Base-by-base conservation (phyloP, 2,888 invertebrate genomes). In the Tenthredo scrophulariae region DNA sequence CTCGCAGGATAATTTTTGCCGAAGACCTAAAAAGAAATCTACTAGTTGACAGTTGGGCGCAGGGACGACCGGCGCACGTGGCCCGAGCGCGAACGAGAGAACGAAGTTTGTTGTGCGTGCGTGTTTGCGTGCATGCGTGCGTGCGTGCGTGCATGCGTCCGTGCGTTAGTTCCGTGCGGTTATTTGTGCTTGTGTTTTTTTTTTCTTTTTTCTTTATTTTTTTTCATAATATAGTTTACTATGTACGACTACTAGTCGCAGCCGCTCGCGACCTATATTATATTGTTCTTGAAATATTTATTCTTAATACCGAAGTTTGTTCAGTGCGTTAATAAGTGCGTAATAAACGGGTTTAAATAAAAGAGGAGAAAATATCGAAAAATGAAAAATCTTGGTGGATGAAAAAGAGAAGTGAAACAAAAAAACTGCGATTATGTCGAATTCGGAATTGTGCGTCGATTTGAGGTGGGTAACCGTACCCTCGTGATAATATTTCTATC, bases 1-100 rank as follows among this genome's bases (percentile, higher is more conserved):
- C 90, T 93, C 93, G 91, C 93, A 93, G 92, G 93, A 94, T 93
- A 93, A 94, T 93, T 94, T 93, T 91, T 93, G 94, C 91, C 93
- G 93, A 91, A 93, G 94, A 91, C 93, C 94, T 88, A 94, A 94
- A 93, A 94, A 94, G 94, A 94, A 94, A 94, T 93, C 93, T 80
- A 80, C 80, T 93, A 94, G 94, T 94, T 95, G 94, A 94, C 94
- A 93, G 92, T 92, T 91, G 92, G 92, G 93, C 92, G 87, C 86
- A 88, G 87, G 79, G 86, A 85, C 86, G 86, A 87, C 80, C 85
- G 74, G 85, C 86, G 86, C 87, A 88, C 88, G 88, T 87, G 88
- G 87, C 85, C 84, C 70, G 65, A 46, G 67, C 65, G 83, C 83
- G 67, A 67, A 83, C 65, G 15, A 67, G 40, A 43, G 18, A 67